Conservation (phyloP, 2,113 vertebrate species). For the Centropristis striata region DNA sequence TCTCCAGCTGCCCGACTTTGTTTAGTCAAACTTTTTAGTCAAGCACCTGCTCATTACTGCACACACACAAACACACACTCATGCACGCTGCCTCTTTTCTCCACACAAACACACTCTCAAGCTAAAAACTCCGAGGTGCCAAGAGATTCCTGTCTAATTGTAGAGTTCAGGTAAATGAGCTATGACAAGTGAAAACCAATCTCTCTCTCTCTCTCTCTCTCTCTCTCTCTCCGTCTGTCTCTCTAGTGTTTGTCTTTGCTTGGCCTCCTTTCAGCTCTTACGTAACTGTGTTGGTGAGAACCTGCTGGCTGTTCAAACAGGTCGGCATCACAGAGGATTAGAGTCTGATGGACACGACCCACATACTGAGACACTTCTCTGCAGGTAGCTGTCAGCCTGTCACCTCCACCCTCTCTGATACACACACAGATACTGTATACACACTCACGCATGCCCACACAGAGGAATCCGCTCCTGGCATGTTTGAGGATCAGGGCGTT, state of each 20-base stretch:
- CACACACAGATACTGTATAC: slow-evolving; percentile 21
- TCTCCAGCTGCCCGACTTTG: slow-evolving; percentile 58
- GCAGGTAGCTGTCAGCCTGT: slow-evolving; percentile 51
- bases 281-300: slow-evolving; percentile 77
- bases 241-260: slow-evolving; percentile 54
- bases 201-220: slow-evolving; percentile 22
- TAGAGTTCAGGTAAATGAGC: slow-evolving; percentile 59
- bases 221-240: slow-evolving; percentile 37
- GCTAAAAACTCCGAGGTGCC: slow-evolving; percentile 25
- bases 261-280: slow-evolving; percentile 68
- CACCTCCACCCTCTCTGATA: not conserved
- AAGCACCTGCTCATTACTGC: slow-evolving; percentile 49
- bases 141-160: slow-evolving; percentile 70
- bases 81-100: not conserved
- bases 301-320: slow-evolving; percentile 82
- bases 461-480: slow-evolving; percentile 38
- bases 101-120: not conserved
- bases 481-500: slow-evolving; percentile 39
- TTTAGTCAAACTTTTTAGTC: slow-evolving; percentile 53
- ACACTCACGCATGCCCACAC: slow-evolving; percentile 1
- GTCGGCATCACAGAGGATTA: slow-evolving; percentile 71
- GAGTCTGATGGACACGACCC: slow-evolving; percentile 59
- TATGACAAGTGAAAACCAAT: slow-evolving; percentile 63
- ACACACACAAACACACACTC: slow-evolving; percentile 15
- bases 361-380: slow-evolving; percentile 64